Conservation (phyloP, 1,140 invertebrate genomes). For the Polypedilum vanderplanki region DNA sequence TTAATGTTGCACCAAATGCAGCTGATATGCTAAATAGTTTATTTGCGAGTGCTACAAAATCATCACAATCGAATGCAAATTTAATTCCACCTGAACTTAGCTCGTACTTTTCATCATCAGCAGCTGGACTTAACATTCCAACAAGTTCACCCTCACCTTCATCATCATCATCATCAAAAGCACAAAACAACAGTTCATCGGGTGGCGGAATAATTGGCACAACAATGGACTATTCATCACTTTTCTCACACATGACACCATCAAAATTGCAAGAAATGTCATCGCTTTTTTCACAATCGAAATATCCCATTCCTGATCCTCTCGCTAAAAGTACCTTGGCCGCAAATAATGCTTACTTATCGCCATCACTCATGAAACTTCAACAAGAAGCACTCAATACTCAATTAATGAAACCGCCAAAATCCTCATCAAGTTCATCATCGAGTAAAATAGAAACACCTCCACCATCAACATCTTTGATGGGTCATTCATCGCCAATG, state of each 20-base stretch:
- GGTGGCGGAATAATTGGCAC: neutral
- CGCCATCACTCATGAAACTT: conserved; percentile 46
- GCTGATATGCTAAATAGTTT: conserved; percentile 21
- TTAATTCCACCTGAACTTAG: neutral
- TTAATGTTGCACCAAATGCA: conserved; percentile 1
- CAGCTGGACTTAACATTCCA: neutral
- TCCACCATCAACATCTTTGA: conserved; percentile 32
- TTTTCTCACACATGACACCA: conserved; percentile 41
- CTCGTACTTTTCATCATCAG: neutral
- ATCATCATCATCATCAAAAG: conserved; percentile 32
- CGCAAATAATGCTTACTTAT: conserved; percentile 61
- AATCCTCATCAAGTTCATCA: conserved; percentile 37
- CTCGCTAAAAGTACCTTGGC: conserved; percentile 60
- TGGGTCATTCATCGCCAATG: conserved; percentile 42
- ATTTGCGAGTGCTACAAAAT: conserved; percentile 15
- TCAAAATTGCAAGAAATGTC: conserved; percentile 43
- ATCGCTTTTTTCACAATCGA: conserved; percentile 41
- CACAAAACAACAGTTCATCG: conserved; percentile 15
- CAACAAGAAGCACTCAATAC: conserved; percentile 48
- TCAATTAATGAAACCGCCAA: conserved; percentile 46
- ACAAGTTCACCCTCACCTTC: conserved; percentile 34
- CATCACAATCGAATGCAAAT: neutral
- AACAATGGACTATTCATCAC: conserved; percentile 32
- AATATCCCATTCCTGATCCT: conserved; percentile 53
- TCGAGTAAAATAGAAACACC: conserved; percentile 34